Percentiles rank a stretch among this genome's conserved stretches.
These are phyloP conservation scores for Coelopa pilipes DNA, from an alignment of 2,888 invertebrate genomes.

Conservation along the genomic window DNA sequence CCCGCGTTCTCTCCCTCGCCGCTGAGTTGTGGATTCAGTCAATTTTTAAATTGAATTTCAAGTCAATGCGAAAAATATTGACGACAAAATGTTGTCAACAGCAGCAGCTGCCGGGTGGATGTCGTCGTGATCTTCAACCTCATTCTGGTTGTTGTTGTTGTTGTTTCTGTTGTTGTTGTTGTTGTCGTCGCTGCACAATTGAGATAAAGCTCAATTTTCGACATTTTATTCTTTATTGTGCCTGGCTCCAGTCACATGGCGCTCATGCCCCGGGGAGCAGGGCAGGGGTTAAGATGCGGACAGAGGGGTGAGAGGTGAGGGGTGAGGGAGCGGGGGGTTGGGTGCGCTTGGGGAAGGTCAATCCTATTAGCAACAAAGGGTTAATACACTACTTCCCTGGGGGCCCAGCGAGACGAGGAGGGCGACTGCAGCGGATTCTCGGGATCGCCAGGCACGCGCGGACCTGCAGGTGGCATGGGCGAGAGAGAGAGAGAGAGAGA, in stretches of 20 bases:
- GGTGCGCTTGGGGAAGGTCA: no score
- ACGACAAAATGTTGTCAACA: slow-evolving; percentile 46
- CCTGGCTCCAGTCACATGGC: slow-evolving; percentile 8
- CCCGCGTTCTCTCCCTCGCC: not conserved
- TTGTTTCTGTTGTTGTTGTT: no score
- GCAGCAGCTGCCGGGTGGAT: slow-evolving; percentile 40
- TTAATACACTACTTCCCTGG: slow-evolving; percentile 20
- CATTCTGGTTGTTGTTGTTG: no score
- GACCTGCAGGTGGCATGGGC: no score
- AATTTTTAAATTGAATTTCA: slow-evolving; percentile 60
- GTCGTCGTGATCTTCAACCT: slow-evolving; percentile 1
- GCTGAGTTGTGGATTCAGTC: slow-evolving; percentile 24
- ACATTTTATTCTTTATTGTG: slow-evolving; percentile 29
- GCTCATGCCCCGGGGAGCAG: not conserved
- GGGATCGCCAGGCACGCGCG: no score
- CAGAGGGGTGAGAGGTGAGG: no score
- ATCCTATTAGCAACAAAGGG: slow-evolving; percentile 23
- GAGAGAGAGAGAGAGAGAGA: no score
- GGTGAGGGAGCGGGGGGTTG: no score
- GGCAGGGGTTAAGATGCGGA: no score
- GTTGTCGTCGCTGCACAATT: slow-evolving; percentile 57
- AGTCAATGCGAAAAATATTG: slow-evolving; percentile 43
- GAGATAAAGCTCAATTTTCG: slow-evolving; percentile 52
- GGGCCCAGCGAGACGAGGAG: not conserved
- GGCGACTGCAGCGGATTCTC: no score